phyloP scores from a whole-genome alignment of 2,888 invertebrate species.

The Chrysina gloriosa region DNA sequence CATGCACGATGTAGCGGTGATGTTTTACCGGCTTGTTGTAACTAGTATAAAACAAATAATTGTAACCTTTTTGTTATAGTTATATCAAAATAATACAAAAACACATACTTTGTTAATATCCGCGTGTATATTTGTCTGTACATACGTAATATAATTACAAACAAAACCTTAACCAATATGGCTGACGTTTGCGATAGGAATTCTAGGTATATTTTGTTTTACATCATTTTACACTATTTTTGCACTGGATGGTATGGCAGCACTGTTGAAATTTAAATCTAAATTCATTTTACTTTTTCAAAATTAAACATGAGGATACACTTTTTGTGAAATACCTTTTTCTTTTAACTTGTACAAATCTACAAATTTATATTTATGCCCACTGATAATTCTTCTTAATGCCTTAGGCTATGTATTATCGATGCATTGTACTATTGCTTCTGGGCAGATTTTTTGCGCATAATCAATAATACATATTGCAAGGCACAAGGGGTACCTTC shows the following conservation, averaged over 20 bases:
- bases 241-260: background rate
- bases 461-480: constrained; percentile 58
- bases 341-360: background rate
- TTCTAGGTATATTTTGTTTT: constrained; percentile 11
- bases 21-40: background rate
- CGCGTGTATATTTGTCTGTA: background rate
- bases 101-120: constrained; percentile 7
- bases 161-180: constrained; percentile 17
- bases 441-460: constrained; percentile 55
- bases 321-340: background rate
- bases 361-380: background rate
- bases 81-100: background rate
- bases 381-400: background rate
- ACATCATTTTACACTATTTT: no score
- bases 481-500: constrained; percentile 46
- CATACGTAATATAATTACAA: background rate
- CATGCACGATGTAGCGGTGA: background rate
- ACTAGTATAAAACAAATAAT: no score
- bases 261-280: constrained; percentile 3
- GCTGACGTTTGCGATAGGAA: constrained; percentile 15
- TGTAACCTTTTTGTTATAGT: no score
- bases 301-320: background rate
- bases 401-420: constrained; percentile 8
- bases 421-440: constrained; percentile 1
- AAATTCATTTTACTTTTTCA: background rate